Percentiles rank a stretch among this genome's conserved stretches.
Conservation (phyloP, 2,888 invertebrate genomes). For the Trissolcus brochymenae region DNA sequence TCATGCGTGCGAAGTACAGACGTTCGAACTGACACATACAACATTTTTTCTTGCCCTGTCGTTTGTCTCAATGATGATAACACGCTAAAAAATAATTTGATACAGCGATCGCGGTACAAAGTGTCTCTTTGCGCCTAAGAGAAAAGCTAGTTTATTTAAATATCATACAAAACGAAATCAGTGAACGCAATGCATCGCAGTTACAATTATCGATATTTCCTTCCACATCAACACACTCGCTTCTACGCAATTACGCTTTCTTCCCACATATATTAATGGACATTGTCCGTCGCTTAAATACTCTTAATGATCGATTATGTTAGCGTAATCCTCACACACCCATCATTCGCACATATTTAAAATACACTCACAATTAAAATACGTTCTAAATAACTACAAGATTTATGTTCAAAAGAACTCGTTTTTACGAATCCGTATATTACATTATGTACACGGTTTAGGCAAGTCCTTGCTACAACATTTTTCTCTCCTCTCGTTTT, state of each 20-base stretch:
- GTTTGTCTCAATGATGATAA: constrained; percentile 55
- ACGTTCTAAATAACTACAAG: constrained; percentile 68
- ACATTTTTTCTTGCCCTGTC: constrained; percentile 57
- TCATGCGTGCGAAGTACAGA: constrained; percentile 66
- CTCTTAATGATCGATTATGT: neutral
- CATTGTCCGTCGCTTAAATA: constrained; percentile 23
- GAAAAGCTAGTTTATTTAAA: constrained; percentile 56
- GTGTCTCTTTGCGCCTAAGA: constrained; percentile 62
- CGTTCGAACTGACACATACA: constrained; percentile 65
- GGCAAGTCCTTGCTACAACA: constrained; percentile 67
- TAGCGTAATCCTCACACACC: constrained; percentile 2
- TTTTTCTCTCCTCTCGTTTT: constrained; percentile 25
- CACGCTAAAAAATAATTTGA: constrained; percentile 63
- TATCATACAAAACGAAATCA: constrained; percentile 62
- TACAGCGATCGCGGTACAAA: constrained; percentile 64
- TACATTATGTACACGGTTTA: constrained; percentile 74
- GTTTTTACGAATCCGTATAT: constrained; percentile 66
- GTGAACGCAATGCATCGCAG: constrained; percentile 49
- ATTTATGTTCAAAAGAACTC: constrained; percentile 67
- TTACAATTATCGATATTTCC: constrained; percentile 53
- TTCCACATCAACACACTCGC: constrained; percentile 55
- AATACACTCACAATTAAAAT: constrained; percentile 62
- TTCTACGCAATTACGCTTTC: constrained; percentile 29
- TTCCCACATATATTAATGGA: constrained; percentile 37
- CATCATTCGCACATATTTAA: constrained; percentile 29